phyloP scores from a whole-genome alignment of 2,113 vertebrate species.

The Xenopus laevis region DNA sequence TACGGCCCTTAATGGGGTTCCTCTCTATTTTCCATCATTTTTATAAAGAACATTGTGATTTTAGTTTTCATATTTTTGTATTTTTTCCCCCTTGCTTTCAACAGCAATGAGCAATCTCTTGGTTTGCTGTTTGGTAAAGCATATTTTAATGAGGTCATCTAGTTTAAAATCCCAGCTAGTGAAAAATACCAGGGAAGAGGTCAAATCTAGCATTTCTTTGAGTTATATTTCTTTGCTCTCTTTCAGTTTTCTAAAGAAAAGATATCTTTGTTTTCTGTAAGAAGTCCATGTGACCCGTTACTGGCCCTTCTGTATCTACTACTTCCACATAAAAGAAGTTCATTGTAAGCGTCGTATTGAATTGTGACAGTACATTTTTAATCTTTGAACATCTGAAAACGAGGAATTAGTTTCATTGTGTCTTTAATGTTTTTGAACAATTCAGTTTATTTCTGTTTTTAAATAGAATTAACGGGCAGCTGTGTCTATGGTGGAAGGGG shows the following conservation, averaged over 20 bases:
- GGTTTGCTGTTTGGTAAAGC: constrained; percentile 93
- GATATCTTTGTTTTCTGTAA: constrained; percentile 91
- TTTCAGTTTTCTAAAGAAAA: constrained; percentile 73
- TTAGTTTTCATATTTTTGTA: constrained; percentile 75
- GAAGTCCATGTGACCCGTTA: constrained; percentile 98
- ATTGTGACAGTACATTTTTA: constrained; percentile 70
- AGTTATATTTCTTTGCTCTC: constrained; percentile 80
- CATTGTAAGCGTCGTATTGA: constrained; percentile 73
- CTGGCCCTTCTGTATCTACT: constrained; percentile 78
- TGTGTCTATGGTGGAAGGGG: constrained; percentile 88
- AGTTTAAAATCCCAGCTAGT: constrained; percentile 89
- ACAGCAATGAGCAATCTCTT: constrained; percentile 85
- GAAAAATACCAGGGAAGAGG: constrained; percentile 81
- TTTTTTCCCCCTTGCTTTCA: constrained; percentile 80
- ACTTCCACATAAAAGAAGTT: constrained; percentile 77
- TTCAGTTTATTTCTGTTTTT: constrained; percentile 56
- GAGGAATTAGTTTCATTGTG: constrained; percentile 62
- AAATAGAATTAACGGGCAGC: constrained; percentile 75
- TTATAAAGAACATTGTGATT: constrained; percentile 79
- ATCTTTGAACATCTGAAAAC: constrained; percentile 81
- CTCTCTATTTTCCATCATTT: constrained; percentile 65
- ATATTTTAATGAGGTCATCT: constrained; percentile 91
- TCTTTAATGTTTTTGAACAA: constrained; percentile 46
- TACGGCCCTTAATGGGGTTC: constrained; percentile 72
- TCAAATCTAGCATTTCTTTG: constrained; percentile 82